Percentiles rank a stretch among this genome's conserved stretches.
phyloP scores from a whole-genome alignment of 2,888 invertebrate species.

The Acrocera orbiculus region DNA sequence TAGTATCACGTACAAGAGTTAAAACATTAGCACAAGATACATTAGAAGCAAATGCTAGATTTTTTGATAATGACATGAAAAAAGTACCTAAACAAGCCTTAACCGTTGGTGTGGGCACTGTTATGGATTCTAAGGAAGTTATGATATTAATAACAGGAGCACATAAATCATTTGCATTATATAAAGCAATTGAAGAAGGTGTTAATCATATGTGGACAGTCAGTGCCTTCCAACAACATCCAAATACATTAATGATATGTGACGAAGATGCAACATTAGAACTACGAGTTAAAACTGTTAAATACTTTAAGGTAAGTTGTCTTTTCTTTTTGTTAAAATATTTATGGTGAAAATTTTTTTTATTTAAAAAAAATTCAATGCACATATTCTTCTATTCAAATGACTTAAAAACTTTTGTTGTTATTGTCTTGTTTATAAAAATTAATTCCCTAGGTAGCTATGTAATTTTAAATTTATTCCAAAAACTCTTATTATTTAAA shows the following conservation, averaged over 20 bases:
- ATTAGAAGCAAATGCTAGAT: conserved; percentile 90
- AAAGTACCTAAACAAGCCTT: conserved; percentile 92
- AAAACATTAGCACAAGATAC: conserved; percentile 96
- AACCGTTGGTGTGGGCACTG: conserved; percentile 97
- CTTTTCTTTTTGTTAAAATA: too few species aligned
- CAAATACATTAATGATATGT: conserved; percentile 79
- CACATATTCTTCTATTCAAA: too few species aligned
- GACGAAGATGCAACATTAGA: conserved; percentile 97
- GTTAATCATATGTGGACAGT: conserved; percentile 99
- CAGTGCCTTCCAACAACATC: conserved; percentile 94
- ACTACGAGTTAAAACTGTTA: conserved; percentile 92
- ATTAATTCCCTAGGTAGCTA: neutral
- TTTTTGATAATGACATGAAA: conserved; percentile 84
- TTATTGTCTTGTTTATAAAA: neutral
- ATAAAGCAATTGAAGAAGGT: conserved; percentile 96
- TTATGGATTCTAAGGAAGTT: conserved; percentile 96
- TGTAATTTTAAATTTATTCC: neutral
- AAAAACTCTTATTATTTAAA: neutral
- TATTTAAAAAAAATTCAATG: too few species aligned
- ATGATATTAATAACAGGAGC: conserved; percentile 96
- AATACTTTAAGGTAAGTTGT: conserved; percentile 88
- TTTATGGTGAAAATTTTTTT: too few species aligned
- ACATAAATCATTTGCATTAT: conserved; percentile 89
- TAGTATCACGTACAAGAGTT: conserved; percentile 86
- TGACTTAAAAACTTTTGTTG: too few species aligned